Evolutionary conservation across 2,113 vertebrate species (phyloP), one percentile per base, ranked within the genome.

Genomic region (Chrysochloris asiatica): DNA sequence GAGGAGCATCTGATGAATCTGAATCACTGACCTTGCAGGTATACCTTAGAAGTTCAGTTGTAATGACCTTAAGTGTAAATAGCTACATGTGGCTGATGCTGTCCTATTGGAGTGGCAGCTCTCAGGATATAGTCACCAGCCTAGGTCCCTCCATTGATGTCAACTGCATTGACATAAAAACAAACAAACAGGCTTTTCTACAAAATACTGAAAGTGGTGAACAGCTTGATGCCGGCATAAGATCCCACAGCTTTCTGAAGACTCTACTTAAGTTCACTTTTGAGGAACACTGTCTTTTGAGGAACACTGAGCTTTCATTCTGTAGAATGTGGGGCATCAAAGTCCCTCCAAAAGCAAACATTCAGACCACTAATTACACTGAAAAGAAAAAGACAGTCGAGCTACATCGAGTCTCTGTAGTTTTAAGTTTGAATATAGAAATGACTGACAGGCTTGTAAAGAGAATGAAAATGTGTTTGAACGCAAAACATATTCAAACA

Each of bases 311-410:
- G 10, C 24, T 33, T 77, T 81, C 86, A n/a, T n/a, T n/a, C n/a
- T n/a, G n/a, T 52, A 76, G n/a, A 75, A 47, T 3, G 0, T 7
- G 48, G 43, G 10, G 38, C 75, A 50, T 78, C 28, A 79, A 36
- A 88, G 63, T 75, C 38, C 30, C 48, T 75, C 43, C 30, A n/a
- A 78, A 81, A 91, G 45, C 22, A 88, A 88, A 21, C 33, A 28
- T 26, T 71, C 30, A 28, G 24, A 24, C 38, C 41, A 12, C 19
- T 67, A 19, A 17, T 85, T 88, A 79, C n/a, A 61, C 33, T 0
- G 8, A 72, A 73, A 47, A 24, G 5, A 14, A 28, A 28, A 28
- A 72, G 21, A 88, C 0, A 45, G 36, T 1, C 21, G n/a, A 77
- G 4, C 33, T 48, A 45, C n/a, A n/a, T n/a, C n/a, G 48, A 3